phyloP scores from a whole-genome alignment of 1,140 invertebrate genomes.

The Phymastichus coffea region DNA sequence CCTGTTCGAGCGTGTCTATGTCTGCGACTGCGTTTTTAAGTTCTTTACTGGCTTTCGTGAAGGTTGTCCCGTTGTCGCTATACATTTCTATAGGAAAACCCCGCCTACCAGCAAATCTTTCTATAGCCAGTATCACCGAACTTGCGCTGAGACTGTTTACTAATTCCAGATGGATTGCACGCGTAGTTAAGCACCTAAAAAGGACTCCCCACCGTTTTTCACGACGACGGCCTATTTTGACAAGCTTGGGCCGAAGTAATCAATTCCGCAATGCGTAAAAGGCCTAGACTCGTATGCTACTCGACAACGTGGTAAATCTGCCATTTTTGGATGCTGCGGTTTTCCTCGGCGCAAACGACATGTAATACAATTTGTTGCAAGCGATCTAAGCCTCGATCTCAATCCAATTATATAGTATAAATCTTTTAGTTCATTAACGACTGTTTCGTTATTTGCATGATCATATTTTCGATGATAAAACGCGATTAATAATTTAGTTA shows the following conservation, averaged over 20 bases:
- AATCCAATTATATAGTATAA: conserved; percentile 31
- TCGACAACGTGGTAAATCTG: conserved; percentile 1
- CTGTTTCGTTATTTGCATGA: conserved; percentile 29
- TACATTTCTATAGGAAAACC: conserved; percentile 22
- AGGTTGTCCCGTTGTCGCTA: conserved; percentile 40
- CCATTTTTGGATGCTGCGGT: neutral
- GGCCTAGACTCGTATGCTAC: conserved; percentile 25
- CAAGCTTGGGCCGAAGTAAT: conserved; percentile 38
- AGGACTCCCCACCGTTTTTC: conserved; percentile 45
- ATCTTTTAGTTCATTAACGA: conserved; percentile 33
- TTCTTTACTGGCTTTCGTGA: conserved; percentile 36
- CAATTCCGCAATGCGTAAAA: conserved; percentile 36
- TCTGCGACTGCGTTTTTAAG: conserved; percentile 16
- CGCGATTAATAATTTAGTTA: conserved; percentile 11
- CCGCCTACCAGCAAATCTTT: conserved; percentile 32
- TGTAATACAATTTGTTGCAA: neutral
- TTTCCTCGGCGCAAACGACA: neutral
- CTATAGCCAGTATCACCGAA: conserved; percentile 33
- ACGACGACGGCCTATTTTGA: conserved; percentile 29
- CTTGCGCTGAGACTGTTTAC: conserved; percentile 27
- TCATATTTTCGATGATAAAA: conserved; percentile 19
- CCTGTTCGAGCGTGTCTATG: conserved; percentile 21
- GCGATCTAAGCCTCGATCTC: conserved; percentile 4
- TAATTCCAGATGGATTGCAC: conserved; percentile 38
- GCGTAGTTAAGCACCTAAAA: conserved; percentile 34